Evolutionary conservation across 2,797 vertebrate genomes (phyloP).

Genomic region (Champsocephalus gunnari): DNA sequence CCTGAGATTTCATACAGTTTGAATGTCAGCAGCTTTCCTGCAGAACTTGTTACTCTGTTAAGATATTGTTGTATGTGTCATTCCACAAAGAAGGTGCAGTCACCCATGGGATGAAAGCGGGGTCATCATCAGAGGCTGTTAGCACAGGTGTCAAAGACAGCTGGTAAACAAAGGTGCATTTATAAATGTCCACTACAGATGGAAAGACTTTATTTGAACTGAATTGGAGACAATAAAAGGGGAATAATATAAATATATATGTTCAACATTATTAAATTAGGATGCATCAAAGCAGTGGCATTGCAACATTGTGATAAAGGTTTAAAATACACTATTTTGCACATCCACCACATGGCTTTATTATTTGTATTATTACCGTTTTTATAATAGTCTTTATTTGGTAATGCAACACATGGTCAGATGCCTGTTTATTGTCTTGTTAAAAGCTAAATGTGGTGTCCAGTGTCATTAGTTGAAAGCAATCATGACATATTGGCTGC

Average conservation of each 20-base stretch:
- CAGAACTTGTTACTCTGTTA: constrained; percentile 47
- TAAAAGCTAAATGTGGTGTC: constrained; percentile 1
- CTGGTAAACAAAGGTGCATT: constrained; percentile 38
- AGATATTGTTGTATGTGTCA: constrained; percentile 33
- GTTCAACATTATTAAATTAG: constrained; percentile 8
- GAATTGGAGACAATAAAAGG: not conserved
- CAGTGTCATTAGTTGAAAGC: constrained; percentile 38
- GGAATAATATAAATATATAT: not conserved
- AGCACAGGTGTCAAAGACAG: constrained; percentile 56
- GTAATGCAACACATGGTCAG: not conserved
- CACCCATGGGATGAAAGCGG: constrained; percentile 38
- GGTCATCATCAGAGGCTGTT: constrained; percentile 47
- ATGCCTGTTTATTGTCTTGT: not conserved
- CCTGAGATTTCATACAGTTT: constrained; percentile 52
- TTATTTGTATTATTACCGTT: not conserved
- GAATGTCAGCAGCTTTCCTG: constrained; percentile 55
- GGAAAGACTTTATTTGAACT: constrained; percentile 1
- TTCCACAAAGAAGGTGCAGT: constrained; percentile 50
- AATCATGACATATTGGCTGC: constrained; percentile 36
- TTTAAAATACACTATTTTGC: not conserved
- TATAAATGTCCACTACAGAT: constrained; percentile 37
- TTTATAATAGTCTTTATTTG: not conserved
- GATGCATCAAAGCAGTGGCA: not conserved
- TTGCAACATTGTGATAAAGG: constrained; percentile 3
- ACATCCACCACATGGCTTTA: too few relatives aligned